Evolutionary conservation across 1,140 invertebrate genomes (phyloP).

Genomic region (Diabrotica undecimpunctata): DNA sequence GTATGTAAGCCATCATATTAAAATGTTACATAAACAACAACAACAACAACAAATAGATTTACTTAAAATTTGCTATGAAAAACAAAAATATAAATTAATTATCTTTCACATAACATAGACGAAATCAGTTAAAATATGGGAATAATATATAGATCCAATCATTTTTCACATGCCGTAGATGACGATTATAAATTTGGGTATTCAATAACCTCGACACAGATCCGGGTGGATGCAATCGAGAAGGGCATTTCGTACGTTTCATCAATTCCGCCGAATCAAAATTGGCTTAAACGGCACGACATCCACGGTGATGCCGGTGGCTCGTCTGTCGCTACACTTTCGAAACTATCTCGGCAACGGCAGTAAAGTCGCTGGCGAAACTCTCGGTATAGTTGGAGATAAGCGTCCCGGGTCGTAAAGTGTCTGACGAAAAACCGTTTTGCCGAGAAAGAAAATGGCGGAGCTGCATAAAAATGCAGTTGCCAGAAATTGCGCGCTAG

Average conservation of each 20-base stretch:
- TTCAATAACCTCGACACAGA: slow-evolving; percentile 2
- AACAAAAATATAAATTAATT: too few species aligned
- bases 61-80: too few species aligned
- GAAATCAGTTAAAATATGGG: too few species aligned
- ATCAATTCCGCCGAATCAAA: slow-evolving; percentile 2
- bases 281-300: neutral
- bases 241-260: neutral
- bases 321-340: neutral
- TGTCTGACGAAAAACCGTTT: neutral
- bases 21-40: too few species aligned
- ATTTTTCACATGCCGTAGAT: too few species aligned
- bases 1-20: too few species aligned
- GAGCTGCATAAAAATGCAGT: neutral
- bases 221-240: neutral
- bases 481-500: slow-evolving; percentile 1
- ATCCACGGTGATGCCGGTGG: neutral
- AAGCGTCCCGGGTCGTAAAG: slow-evolving; percentile 1
- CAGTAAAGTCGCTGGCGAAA: neutral
- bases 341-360: neutral
- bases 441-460: slow-evolving; percentile 1
- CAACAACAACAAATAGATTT: too few species aligned
- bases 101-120: too few species aligned
- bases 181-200: neutral
- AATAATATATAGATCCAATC: too few species aligned
- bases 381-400: neutral